Base-by-base conservation (phyloP, 2,113 vertebrate species). In the Ursus arctos region DNA sequence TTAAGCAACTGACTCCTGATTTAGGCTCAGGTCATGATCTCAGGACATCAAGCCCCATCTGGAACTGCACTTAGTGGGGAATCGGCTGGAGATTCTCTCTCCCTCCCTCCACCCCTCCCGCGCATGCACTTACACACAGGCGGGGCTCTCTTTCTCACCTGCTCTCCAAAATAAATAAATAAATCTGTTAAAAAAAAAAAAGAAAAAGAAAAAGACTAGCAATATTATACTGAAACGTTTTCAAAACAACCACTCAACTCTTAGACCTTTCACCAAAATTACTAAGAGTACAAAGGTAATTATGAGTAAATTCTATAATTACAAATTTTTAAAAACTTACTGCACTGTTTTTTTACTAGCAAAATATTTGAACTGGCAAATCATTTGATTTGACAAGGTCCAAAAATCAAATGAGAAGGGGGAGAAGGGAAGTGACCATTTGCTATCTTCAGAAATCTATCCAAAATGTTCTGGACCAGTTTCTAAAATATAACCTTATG, bases 281-380 rank as follows among this genome's bases (percentile, higher is more conserved):
- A 71, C 8, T 91, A 21, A 65, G 36, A 88, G 49, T 72, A 72
- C 67, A 84, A 92, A 94, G 47, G 47, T 49, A 82, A 14, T 1
- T 59, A 43, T 33, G 31, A 95, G 16, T 59, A 94, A 81, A 92
- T 55, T 47, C 22, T 43, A 61, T 55, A 76, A 63, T 82, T 28
- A 11, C 8, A 65, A 89, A 55, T 79, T 91, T 43, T 63, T 47
- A 1, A 53, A 33, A 59, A 88, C 33, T 76, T 71, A 84, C 40
- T 71, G 13, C 24, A 88, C 15, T 63, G 43, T 51, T 83, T 94
- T 94, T 43, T 36, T 40, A 92, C 15, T 71, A 87, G 22, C 36
- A 87, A 94, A 96, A 72, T 86, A 84, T 51, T 74, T 95, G 71
- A 88, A 92, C 22, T 59, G 9, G 15, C 33, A 94, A 89, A 80